Conservation (phyloP, 2,113 vertebrate species). For the Rhinoderma darwinii region DNA sequence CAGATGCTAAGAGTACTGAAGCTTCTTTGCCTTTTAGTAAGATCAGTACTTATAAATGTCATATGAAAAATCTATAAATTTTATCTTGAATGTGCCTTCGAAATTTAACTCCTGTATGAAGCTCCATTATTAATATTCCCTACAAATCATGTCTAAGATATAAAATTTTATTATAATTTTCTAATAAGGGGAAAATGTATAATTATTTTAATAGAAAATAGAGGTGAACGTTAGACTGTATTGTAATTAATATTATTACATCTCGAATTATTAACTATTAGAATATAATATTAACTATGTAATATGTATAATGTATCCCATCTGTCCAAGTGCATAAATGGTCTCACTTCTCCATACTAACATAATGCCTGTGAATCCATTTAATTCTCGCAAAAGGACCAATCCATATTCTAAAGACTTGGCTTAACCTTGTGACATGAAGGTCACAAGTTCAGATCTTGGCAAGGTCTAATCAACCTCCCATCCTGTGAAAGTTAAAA, state of each 20-base stretch:
- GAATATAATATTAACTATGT: background rate
- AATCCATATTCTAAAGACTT: constrained; percentile 53
- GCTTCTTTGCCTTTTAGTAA: background rate
- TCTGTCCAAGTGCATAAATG: constrained; percentile 28
- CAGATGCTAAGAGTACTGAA: background rate
- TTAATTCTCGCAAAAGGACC: constrained; percentile 30
- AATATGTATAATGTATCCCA: constrained; percentile 29
- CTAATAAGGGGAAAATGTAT: background rate
- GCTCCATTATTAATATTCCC: background rate
- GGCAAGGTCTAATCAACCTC: constrained; percentile 57
- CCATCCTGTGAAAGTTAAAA: constrained; percentile 58
- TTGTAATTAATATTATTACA: background rate
- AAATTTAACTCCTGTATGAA: background rate
- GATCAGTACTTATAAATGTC: constrained; percentile 9
- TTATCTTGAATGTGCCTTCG: background rate
- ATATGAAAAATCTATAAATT: constrained; percentile 19
- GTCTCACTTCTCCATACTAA: background rate
- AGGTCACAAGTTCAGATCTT: constrained; percentile 55
- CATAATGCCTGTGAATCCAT: constrained; percentile 34
- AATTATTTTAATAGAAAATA: background rate
- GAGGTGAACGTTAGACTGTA: background rate
- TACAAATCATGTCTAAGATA: background rate
- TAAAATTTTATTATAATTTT: background rate
- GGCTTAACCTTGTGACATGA: constrained; percentile 53
- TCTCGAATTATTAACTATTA: background rate